Base-by-base conservation (phyloP, 1,140 invertebrate species). In the Cydia strobilella region DNA sequence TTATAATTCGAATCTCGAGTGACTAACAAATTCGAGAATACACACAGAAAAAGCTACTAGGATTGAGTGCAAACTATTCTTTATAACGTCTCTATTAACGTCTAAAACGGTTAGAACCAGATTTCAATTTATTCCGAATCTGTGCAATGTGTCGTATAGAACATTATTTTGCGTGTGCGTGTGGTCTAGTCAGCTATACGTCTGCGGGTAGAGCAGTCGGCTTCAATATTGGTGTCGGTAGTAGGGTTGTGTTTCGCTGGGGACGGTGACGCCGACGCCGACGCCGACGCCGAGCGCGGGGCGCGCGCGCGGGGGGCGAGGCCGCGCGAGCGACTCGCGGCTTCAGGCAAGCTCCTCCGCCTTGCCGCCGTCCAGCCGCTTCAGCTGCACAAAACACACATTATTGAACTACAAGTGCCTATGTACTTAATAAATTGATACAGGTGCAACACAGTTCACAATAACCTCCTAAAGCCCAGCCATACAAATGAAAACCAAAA, bases 311-410 rank as follows among this genome's bases (percentile, higher is more conserved):
- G 75, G 71, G 45, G 51, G 74, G 65, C 63, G 27, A 15, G 27
- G 31, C 65, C 27, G 27, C 31, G 35, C 65, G 74, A 65, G 65
- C 18, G 27, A 10, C 63, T 79, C 78, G 72, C 78, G 78, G 69
- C 79, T 80, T 89, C 86, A 89, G 79, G 87, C 87, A 66, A 89
- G 74, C 59, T 89, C 87, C 69, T 90, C 86, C 1, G 78, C 73
- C 71, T 89, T 89, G 20, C 87, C 72, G 20, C 72, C 85, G 80
- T 89, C 87, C 71, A 89, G 75, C 20, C 87, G 80, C 77, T 89
- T 89, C 78, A 89, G 83, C 87, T 89, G 80, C 39, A 77, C 79
- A 73, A 48, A 66, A 45, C 63, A 45, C 75, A 62, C 54, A 72
- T 51, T 59, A 75, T 27, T 59, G 1, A 59, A 59, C 2, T 27